A percentile compares a stretch with the other conserved stretches of the same genome.
Evolutionary conservation across 2,113 vertebrate genomes (phyloP).

Genomic region (Myotis lucifugus): DNA sequence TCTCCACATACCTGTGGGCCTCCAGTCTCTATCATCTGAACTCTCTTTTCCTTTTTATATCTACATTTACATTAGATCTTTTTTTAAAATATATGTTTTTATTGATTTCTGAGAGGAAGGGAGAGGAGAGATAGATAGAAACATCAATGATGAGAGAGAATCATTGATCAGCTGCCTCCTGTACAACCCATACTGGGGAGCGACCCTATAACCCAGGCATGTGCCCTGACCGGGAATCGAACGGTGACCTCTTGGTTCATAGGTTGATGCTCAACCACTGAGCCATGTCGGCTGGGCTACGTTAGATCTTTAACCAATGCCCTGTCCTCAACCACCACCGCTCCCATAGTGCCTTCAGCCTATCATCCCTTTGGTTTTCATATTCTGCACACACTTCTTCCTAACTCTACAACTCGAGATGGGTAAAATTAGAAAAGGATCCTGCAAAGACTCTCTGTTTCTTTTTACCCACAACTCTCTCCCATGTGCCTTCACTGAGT

Average conservation of each 20-base stretch:
- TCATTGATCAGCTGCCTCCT: too few relatives aligned
- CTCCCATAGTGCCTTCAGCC: not conserved
- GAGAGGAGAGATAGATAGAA: too few relatives aligned
- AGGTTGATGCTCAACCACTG: too few relatives aligned
- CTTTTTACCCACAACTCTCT: not conserved
- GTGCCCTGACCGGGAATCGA: too few relatives aligned
- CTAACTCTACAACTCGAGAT: not conserved
- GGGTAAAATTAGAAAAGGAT: not conserved
- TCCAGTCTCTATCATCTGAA: not conserved
- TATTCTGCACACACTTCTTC: not conserved
- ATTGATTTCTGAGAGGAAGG: too few relatives aligned
- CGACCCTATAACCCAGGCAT: too few relatives aligned
- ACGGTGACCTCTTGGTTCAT: too few relatives aligned
- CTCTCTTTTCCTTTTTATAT: not conserved
- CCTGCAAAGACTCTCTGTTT: not conserved
- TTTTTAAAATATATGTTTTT: too few relatives aligned
- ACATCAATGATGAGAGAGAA: too few relatives aligned
- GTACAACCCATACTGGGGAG: too few relatives aligned
- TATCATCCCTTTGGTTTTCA: not conserved
- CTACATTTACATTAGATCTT: not conserved
- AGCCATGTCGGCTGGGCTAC: too few relatives aligned
- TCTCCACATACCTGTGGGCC: not conserved
- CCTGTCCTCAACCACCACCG: not conserved
- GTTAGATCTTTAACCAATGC: not conserved
- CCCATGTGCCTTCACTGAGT: not conserved